Percentiles rank a stretch among this genome's conserved stretches.
Conservation (phyloP, 2,888 invertebrate genomes). For the Eretmocerus hayati region DNA sequence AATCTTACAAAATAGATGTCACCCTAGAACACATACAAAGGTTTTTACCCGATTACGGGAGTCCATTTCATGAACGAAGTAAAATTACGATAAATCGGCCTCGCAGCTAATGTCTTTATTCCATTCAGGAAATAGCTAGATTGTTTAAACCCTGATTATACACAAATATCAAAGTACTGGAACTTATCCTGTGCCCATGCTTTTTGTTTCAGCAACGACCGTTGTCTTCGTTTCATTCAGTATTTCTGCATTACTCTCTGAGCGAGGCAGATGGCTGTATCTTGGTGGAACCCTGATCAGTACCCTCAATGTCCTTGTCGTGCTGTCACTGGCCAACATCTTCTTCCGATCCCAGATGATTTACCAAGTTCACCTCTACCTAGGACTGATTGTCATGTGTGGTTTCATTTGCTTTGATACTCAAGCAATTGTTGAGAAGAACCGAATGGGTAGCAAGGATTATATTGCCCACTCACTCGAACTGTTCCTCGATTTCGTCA, state of each 20-base stretch:
- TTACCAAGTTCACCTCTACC: conserved; percentile 77
- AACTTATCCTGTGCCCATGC: too few species aligned
- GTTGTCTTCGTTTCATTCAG: conserved; percentile 90
- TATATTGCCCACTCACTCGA: conserved; percentile 88
- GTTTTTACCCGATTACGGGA: too few species aligned
- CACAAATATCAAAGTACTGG: too few species aligned
- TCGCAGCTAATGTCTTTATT: too few species aligned
- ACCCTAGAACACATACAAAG: too few species aligned
- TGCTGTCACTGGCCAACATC: conserved; percentile 74
- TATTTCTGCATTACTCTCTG: conserved; percentile 77
- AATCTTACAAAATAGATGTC: too few species aligned
- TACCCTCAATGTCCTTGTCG: conserved; percentile 67
- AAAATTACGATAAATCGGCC: too few species aligned
- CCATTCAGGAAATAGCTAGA: too few species aligned
- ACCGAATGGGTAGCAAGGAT: conserved; percentile 83
- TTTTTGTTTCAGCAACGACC: conserved; percentile 54
- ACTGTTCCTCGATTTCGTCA: conserved; percentile 90
- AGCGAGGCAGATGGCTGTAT: conserved; percentile 82
- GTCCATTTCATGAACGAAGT: too few species aligned
- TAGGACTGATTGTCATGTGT: conserved; percentile 86
- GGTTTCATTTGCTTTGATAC: conserved; percentile 95
- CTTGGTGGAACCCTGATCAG: conserved; percentile 85
- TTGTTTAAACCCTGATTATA: too few species aligned
- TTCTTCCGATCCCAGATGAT: conserved; percentile 78
- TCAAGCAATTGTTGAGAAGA: conserved; percentile 92